Evolutionary conservation across 2,888 invertebrate species (phyloP).

Genomic region (Acholoe squamosa): DNA sequence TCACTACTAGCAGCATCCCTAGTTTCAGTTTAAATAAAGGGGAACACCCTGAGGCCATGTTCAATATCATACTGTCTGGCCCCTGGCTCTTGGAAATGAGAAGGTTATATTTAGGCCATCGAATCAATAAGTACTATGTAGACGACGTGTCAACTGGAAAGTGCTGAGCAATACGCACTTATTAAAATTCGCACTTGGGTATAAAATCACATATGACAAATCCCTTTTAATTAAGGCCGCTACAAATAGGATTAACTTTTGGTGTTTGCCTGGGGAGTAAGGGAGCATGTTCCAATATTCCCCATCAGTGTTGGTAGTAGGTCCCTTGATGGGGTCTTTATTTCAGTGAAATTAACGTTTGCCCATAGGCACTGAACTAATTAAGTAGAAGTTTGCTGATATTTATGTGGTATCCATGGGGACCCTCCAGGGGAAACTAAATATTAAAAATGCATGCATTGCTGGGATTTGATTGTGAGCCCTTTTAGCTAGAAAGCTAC

Average conservation of each 20-base stretch:
- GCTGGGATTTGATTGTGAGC: too few relatives aligned
- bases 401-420: too few relatives aligned
- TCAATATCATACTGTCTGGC: conserved; percentile 44
- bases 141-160: not conserved
- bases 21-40: conserved; percentile 22
- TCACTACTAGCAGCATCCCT: not conserved
- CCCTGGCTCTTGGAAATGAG: conserved; percentile 5
- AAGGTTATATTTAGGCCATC: conserved; percentile 35
- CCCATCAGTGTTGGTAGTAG: too few relatives aligned
- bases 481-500: too few relatives aligned
- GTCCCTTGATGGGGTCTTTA: not conserved
- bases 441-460: too few relatives aligned
- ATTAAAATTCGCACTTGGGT: not conserved
- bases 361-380: too few relatives aligned
- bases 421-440: too few relatives aligned
- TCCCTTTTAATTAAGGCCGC: not conserved
- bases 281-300: too few relatives aligned
- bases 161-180: not conserved
- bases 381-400: too few relatives aligned
- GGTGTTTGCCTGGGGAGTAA: not conserved
- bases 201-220: conserved; percentile 13
- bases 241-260: not conserved
- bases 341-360: not conserved
- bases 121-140: conserved; percentile 25
- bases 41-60: not conserved